phyloP scores from a whole-genome alignment of 2,888 invertebrate genomes.

The Isoperla grammatica region DNA sequence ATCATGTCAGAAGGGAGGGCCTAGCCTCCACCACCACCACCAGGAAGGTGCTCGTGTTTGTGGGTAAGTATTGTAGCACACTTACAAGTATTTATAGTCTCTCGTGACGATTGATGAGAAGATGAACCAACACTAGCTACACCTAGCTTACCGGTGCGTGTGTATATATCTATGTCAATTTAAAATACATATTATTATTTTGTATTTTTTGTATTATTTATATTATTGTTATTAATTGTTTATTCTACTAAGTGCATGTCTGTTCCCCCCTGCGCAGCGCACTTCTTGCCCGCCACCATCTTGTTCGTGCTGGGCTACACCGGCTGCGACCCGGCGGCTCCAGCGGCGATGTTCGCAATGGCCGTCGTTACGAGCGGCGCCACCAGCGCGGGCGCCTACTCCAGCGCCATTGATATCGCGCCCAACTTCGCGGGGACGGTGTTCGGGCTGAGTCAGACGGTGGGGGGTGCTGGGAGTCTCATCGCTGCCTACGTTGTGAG shows the following conservation, averaged over 20 bases:
- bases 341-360: conserved; percentile 52
- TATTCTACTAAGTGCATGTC: too few species aligned
- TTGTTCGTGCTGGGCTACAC: conserved; percentile 55
- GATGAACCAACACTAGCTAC: too few species aligned
- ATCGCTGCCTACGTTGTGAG: conserved; percentile 54
- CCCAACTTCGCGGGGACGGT: conserved; percentile 45
- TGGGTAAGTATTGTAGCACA: conserved; percentile 42
- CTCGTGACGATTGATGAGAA: conserved; percentile 51
- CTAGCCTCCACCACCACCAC: conserved; percentile 53
- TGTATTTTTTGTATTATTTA: too few species aligned
- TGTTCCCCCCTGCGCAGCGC: conserved; percentile 42
- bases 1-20: conserved; percentile 50
- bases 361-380: conserved; percentile 53
- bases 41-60: conserved; percentile 52
- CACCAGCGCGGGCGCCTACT: conserved; percentile 52
- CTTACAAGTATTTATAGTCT: conserved; percentile 39
- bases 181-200: too few species aligned
- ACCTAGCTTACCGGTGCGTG: too few species aligned
- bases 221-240: too few species aligned
- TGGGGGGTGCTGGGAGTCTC: conserved; percentile 52
- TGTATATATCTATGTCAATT: too few species aligned
- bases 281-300: conserved; percentile 53
- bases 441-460: conserved; percentile 45
- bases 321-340: conserved; percentile 52
- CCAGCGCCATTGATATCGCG: conserved; percentile 56